Evolutionary conservation across 2,797 vertebrate species (phyloP).

Genomic region (Ispidina picta): DNA sequence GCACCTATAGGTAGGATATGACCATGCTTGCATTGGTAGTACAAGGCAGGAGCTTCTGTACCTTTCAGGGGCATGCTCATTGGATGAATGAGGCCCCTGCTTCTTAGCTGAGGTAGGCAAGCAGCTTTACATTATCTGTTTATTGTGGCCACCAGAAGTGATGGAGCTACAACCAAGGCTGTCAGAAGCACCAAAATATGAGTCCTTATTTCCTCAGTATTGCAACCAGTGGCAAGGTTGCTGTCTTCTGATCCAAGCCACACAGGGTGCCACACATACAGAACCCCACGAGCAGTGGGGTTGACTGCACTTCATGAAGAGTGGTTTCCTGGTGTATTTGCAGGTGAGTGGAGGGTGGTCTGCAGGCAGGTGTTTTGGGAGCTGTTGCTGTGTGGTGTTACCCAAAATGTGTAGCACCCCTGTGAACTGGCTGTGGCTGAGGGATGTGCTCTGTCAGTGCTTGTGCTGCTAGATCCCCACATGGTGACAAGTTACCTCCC

Average conservation of each 20-base stretch:
- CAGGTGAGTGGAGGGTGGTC: neutral
- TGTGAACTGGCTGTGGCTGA: neutral
- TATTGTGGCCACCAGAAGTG: neutral
- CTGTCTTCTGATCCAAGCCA: neutral
- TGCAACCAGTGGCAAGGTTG: neutral
- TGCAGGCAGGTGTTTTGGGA: neutral
- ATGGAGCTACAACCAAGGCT: neutral
- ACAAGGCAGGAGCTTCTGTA: neutral
- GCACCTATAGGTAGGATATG: rapidly evolving
- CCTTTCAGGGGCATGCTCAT: neutral
- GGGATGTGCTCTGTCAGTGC: neutral
- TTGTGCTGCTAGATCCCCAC: neutral
- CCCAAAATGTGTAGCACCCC: neutral
- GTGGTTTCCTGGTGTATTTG: neutral
- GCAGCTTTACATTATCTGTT: neutral
- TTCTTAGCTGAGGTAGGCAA: neutral
- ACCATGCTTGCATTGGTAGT: rapidly evolving
- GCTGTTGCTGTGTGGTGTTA: rapidly evolving
- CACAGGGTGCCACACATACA: neutral
- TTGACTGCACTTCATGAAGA: neutral
- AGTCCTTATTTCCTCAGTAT: neutral
- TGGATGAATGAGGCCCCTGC: too few species aligned
- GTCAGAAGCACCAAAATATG: neutral
- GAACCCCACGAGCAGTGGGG: neutral
- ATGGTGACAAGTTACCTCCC: neutral